Conservation (phyloP, 2,797 vertebrate genomes). For the Crocidura indochinensis region DNA sequence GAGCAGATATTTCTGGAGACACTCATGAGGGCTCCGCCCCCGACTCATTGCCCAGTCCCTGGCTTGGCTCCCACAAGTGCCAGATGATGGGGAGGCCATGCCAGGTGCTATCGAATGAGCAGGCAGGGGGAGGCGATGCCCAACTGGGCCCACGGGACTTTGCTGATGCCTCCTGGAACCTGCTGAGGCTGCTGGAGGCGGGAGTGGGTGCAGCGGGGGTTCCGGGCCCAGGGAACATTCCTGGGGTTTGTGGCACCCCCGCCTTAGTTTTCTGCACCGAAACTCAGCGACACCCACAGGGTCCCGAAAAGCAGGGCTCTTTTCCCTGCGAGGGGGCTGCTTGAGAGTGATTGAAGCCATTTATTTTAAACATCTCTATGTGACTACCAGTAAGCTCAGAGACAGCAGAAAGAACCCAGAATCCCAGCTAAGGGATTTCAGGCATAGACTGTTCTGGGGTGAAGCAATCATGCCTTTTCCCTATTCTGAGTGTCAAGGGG, state of each 20-base stretch:
- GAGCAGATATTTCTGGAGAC: conserved; percentile 67
- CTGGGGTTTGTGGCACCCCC: not conserved
- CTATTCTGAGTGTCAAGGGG: not conserved
- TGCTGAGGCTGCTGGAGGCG: conserved; percentile 39
- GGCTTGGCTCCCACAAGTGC: conserved; percentile 49
- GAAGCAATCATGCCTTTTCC: not conserved
- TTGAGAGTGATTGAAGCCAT: too few relatives aligned
- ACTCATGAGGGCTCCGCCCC: conserved; percentile 37
- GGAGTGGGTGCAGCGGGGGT: conserved; percentile 17
- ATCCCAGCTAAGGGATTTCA: too few relatives aligned
- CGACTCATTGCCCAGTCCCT: conserved; percentile 37
- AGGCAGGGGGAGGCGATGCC: conserved; percentile 61
- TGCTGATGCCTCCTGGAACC: not conserved
- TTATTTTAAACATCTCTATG: too few relatives aligned
- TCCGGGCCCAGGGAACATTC: conserved; percentile 39
- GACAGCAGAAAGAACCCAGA: not conserved
- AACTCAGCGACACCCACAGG: conserved; percentile 49
- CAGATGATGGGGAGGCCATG: conserved; percentile 78
- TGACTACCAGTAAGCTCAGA: not conserved
- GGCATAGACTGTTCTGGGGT: not conserved
- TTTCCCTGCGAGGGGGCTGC: not conserved
- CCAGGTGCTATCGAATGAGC: conserved; percentile 66
- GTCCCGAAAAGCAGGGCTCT: not conserved
- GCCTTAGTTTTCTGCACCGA: conserved; percentile 64
- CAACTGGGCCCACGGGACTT: not conserved